Evolutionary conservation across 1,140 invertebrate species (phyloP), one percentile per base, ranked within the genome.

Genomic region (Hirudo medicinalis): DNA sequence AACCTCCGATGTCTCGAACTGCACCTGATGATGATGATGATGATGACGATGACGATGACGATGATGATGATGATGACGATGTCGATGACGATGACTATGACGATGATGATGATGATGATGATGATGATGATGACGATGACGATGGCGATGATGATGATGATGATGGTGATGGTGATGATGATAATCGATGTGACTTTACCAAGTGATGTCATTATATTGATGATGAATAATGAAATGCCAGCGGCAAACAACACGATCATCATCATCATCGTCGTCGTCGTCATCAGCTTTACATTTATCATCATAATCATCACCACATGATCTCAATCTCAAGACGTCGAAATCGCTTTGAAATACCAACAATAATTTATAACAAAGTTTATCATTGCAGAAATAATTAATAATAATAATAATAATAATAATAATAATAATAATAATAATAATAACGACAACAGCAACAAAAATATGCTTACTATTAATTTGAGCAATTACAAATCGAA

Each of bases 1-100:
- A 91, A 60, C 91, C 92, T 71, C 94, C 94, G 77, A 97, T 94
- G 81, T 97, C 94, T 83, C 92, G 91, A 19, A 92, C 95, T 32
- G 92, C 92, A 79, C 93, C 92, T 95, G 85, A 63, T 78, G 78
- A 76, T 63, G 57, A n/a, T 63, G 57, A 63, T 63, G 29, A 63
- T n/a, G 57, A 63, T n/a, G 57, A 32, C 15, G 57, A 63, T 63
- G 57, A 63, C 2, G 57, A 22, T 63, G 57, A 22, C 17, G 22
- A 11, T 25, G 6, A 63, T 25, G 57, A 63, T 63, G 57, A 63
- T 11, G 19, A 63, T 32, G 57, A 60, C 15, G 55, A 60, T 60
- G 55, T 4, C 15, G 55, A 60, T 60, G 55, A 60, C 15, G 27
- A 60, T 22, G 27, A 22, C 15, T 4, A 8, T 60, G 40, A 40